Conservation (phyloP, 2,888 invertebrate species). For the Drosophila melanosoma region DNA sequence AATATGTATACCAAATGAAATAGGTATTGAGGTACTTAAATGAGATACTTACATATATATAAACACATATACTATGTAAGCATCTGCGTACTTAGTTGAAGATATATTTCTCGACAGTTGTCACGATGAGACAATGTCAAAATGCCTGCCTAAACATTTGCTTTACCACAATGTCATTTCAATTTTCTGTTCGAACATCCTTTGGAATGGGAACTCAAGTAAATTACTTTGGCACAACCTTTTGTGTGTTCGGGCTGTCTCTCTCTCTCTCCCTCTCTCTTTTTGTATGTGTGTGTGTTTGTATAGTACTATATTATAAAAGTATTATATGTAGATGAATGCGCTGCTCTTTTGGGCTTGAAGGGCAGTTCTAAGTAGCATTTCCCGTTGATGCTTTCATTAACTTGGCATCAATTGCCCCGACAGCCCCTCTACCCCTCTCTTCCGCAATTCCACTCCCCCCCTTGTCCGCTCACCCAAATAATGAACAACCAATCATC, state of each 20-base stretch:
- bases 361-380: slow-evolving; percentile 57
- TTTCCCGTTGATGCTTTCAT: slow-evolving; percentile 69
- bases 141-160: slow-evolving; percentile 50
- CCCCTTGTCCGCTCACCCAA: neutral
- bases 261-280: slow-evolving; percentile 1
- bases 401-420: slow-evolving; percentile 57
- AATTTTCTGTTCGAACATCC: slow-evolving; percentile 38
- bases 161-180: slow-evolving; percentile 46
- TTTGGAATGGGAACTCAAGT: slow-evolving; percentile 34
- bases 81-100: slow-evolving; percentile 29
- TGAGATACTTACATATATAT: no score
- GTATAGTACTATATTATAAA: slow-evolving; percentile 42
- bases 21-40: slow-evolving; percentile 22
- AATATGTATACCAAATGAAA: slow-evolving; percentile 13
- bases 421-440: neutral
- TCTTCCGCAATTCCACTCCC: neutral
- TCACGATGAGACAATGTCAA: slow-evolving; percentile 35
- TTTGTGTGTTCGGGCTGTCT: slow-evolving; percentile 40
- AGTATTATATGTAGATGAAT: slow-evolving; percentile 48
- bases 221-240: slow-evolving; percentile 66
- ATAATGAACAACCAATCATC: slow-evolving; percentile 23
- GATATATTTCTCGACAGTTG: slow-evolving; percentile 44
- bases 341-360: slow-evolving; percentile 30
- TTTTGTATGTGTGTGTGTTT: slow-evolving; percentile 16
- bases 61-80: neutral